These are phyloP conservation scores for Phalera bucephala DNA, from an alignment of 2,888 invertebrate genomes.

Conservation along the genomic window DNA sequence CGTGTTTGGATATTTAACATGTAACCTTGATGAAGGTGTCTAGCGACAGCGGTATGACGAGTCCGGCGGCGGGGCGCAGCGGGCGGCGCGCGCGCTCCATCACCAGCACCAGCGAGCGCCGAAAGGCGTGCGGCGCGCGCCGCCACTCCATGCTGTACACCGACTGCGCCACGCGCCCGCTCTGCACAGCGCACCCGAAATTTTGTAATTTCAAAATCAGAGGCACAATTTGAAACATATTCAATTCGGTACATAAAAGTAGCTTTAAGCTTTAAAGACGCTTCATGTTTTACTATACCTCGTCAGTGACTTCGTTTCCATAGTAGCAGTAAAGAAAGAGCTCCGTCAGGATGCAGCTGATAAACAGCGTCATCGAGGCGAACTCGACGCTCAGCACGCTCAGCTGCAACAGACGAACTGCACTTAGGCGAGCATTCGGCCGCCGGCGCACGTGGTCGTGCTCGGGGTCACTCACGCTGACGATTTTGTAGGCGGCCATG, in stretches of 20 bases:
- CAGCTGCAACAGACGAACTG: conserved; percentile 37
- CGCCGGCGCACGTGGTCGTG: not conserved
- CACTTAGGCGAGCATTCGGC: not conserved
- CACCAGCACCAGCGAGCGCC: conserved; percentile 61
- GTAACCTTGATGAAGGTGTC: conserved; percentile 73
- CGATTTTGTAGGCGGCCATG: conserved; percentile 71
- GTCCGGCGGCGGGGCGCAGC: conserved; percentile 71
- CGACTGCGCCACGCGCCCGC: conserved; percentile 58
- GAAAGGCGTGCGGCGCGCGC: conserved; percentile 38
- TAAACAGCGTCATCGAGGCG: conserved; percentile 77
- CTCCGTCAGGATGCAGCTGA: conserved; percentile 79
- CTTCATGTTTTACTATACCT: conserved; percentile 64
- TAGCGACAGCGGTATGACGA: conserved; percentile 75
- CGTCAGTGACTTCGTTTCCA: conserved; percentile 80
- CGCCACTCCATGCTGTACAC: conserved; percentile 64
- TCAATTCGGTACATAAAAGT: too few species aligned
- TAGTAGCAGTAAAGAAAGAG: conserved; percentile 82
- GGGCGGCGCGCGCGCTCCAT: conserved; percentile 73
- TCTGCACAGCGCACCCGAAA: conserved; percentile 55
- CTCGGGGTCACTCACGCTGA: conserved; percentile 51
- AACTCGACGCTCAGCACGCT: conserved; percentile 66
- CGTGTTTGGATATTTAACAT: too few species aligned
- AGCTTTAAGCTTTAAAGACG: too few species aligned
- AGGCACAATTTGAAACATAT: too few species aligned
- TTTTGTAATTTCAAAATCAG: too few species aligned